Evolutionary conservation across 2,888 invertebrate species (phyloP).

Genomic region (Drosophila recens): DNA sequence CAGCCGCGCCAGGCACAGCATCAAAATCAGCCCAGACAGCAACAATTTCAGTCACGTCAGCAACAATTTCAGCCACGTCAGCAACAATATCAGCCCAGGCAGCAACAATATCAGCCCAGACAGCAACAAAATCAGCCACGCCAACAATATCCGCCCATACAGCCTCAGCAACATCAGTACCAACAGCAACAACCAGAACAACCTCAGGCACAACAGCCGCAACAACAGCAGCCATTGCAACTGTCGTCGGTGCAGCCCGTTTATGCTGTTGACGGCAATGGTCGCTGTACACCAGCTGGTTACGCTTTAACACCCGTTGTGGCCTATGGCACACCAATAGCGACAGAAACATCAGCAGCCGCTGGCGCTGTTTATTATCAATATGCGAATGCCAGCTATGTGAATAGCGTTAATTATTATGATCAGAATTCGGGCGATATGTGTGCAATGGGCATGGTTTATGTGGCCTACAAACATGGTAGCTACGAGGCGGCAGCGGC

Average conservation of each 20-base stretch:
- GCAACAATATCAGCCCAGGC: constrained; percentile 3
- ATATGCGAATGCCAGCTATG: constrained; percentile 33
- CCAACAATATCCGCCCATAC: constrained; percentile 1
- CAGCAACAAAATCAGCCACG: constrained; percentile 8
- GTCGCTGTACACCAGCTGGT: constrained; percentile 13
- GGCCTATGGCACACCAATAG: background rate
- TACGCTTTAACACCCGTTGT: constrained; percentile 14
- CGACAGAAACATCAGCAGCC: constrained; percentile 2
- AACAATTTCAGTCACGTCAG: constrained; percentile 5
- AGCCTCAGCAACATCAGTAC: constrained; percentile 10
- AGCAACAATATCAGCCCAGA: constrained; percentile 12
- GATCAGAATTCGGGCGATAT: constrained; percentile 35
- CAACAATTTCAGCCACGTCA: background rate
- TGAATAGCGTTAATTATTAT: constrained; percentile 38
- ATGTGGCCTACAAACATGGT: constrained; percentile 23
- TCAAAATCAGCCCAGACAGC: background rate
- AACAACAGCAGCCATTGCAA: background rate
- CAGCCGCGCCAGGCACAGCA: background rate
- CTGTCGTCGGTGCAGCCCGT: constrained; percentile 17
- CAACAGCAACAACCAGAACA: background rate
- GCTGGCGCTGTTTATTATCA: constrained; percentile 34
- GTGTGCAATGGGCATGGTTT: constrained; percentile 43
- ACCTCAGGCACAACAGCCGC: constrained; percentile 13
- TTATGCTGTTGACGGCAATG: constrained; percentile 13
- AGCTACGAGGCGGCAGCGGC: background rate